Evolutionary conservation across 2,113 vertebrate genomes (phyloP).

Genomic region (Nibea albiflora): DNA sequence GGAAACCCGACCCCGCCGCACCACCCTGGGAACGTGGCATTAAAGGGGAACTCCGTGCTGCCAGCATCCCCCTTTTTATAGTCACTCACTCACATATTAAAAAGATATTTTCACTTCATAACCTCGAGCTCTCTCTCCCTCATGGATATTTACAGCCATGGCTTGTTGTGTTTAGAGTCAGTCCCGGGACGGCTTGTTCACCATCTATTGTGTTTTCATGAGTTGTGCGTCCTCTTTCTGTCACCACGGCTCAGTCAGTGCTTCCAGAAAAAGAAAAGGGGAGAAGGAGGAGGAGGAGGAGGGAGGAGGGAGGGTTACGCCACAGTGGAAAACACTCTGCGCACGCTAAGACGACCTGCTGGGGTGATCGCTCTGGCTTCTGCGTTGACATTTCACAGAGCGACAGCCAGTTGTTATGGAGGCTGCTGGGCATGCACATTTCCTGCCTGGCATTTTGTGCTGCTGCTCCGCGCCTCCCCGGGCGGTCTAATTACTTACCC

Average conservation of each 20-base stretch:
- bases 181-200: slow-evolving; percentile 40
- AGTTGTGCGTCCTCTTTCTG: slow-evolving; percentile 68
- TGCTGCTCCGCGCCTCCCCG: slow-evolving; percentile 4
- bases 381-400: slow-evolving; percentile 59
- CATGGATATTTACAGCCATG: background rate
- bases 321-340: slow-evolving; percentile 48
- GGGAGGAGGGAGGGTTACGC: background rate
- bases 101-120: slow-evolving; percentile 47
- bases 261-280: slow-evolving; percentile 48
- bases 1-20: slow-evolving; percentile 49
- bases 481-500: slow-evolving; percentile 40
- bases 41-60: slow-evolving; percentile 41
- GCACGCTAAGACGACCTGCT: slow-evolving; percentile 60
- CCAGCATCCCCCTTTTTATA: slow-evolving; percentile 34
- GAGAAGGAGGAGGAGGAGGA: slow-evolving; percentile 30
- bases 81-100: slow-evolving; percentile 33
- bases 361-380: slow-evolving; percentile 25
- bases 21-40: background rate
- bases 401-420: slow-evolving; percentile 56
- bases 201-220: slow-evolving; percentile 56
- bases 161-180: slow-evolving; percentile 12
- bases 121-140: slow-evolving; percentile 1
- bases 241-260: slow-evolving; percentile 51
- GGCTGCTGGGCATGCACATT: slow-evolving; percentile 35
- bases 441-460: slow-evolving; percentile 40